Base-by-base conservation (phyloP, 2,797 vertebrate species). In the Gallinago stenura region DNA sequence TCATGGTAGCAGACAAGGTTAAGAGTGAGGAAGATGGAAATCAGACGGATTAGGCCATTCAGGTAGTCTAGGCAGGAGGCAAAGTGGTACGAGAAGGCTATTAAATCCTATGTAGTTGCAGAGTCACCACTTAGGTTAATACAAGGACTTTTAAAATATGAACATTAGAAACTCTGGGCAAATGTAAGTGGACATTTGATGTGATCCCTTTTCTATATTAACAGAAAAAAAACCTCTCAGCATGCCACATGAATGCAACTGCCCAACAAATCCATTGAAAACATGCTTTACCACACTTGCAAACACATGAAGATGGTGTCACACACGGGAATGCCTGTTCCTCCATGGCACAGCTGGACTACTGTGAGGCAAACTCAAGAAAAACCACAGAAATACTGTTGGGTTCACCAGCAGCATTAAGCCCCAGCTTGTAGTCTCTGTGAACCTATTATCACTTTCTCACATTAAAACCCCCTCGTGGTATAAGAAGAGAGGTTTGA, bases 371-470 rank as follows among this genome's bases (percentile, higher is more conserved):
- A 92, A 83, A n/a, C 71, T 58, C 69, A 58, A 51, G 68, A 43
- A 90, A 93, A 91, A 26, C 0, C 72, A 41, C 45, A 50, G 35
- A 83, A 91, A 83, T 54, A 57, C 50, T 60, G 41, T n/a, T 61
- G 93, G 72, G 73, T 78, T 92, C 90, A 87, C 66, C 81, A 91
- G 73, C 75, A 89, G 56, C 37, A 3, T 45, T 87, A 93, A 92
- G 77, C 48, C 68, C 83, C 61, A 90, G 89, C 83, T 90, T 91
- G 82, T 95, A 85, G 73, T 84, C 75, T 84, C 95, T 72, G 57
- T 50, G 91, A 93, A 61, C 90, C 88, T 85, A 90, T 96, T 97
- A 95, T 77, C 95, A 79, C 81, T 95, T 95, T 92, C 95, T 94
- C 86, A 94, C 86, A 72, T 83, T 93, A 92, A 95, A 96, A 87